A percentile compares a stretch with the other conserved stretches of the same genome.
These are phyloP conservation scores for Patiria pectinifera DNA, from an alignment of 53 echinoderm and acorn worm genomes.

Conservation along the genomic window DNA sequence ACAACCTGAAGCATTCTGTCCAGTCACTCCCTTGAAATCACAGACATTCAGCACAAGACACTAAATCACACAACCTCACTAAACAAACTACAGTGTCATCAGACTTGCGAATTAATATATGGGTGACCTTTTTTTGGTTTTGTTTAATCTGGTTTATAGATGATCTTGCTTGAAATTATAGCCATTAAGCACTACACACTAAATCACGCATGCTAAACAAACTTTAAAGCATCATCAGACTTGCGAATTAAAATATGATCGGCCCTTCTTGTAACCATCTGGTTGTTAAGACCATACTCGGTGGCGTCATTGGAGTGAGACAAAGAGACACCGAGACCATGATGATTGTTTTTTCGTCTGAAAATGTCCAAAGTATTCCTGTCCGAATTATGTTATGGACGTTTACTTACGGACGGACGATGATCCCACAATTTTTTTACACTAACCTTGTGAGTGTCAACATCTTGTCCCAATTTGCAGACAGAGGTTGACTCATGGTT, in stretches of 20 bases:
- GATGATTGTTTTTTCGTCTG: constrained; percentile 28
- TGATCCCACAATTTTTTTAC: background rate
- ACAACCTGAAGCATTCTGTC: too few species aligned
- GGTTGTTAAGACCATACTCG: constrained; percentile 25
- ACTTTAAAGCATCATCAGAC: background rate
- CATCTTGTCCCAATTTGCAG: background rate
- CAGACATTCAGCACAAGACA: background rate
- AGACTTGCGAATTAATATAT: constrained; percentile 1
- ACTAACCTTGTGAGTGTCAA: background rate
- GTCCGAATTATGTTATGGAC: background rate
- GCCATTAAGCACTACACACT: too few species aligned
- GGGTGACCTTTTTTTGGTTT: background rate
- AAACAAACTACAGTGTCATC: background rate
- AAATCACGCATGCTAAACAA: too few species aligned
- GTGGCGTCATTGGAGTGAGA: background rate
- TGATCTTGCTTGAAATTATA: too few species aligned
- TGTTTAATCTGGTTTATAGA: too few species aligned
- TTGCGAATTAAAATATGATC: background rate
- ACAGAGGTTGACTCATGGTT: background rate
- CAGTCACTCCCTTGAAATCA: background rate
- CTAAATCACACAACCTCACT: background rate
- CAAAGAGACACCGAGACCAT: constrained; percentile 7
- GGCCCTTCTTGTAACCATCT: background rate
- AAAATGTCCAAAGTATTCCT: background rate
- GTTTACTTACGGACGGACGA: background rate